These are phyloP conservation scores for Anneissia japonica DNA, from an alignment of 35 echinoderm and acorn worm species.

Conservation along the genomic window DNA sequence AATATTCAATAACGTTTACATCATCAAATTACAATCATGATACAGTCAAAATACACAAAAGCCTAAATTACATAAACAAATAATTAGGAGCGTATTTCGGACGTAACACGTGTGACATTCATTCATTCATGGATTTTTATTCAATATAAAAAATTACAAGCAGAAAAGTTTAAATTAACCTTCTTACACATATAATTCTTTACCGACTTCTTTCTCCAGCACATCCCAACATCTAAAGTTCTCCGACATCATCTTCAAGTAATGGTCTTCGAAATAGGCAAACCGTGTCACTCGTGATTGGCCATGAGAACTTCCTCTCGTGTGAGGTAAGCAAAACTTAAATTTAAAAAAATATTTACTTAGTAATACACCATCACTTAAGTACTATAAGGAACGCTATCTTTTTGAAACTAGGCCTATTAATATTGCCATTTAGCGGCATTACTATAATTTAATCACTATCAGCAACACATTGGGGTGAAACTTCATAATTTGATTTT, in stretches of 20 bases:
- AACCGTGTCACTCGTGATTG: slow-evolving; percentile 57
- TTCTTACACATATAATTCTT: slow-evolving; percentile 51
- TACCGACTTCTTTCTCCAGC: slow-evolving; percentile 58
- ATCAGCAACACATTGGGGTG: too few species aligned
- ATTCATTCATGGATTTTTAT: neutral
- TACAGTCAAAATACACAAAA: too few species aligned
- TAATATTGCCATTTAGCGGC: too few species aligned
- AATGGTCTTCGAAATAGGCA: slow-evolving; percentile 50
- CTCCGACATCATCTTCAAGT: slow-evolving; percentile 68
- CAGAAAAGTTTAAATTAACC: neutral
- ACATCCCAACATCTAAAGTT: slow-evolving; percentile 55
- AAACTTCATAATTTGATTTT: too few species aligned
- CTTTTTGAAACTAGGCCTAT: too few species aligned
- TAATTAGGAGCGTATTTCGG: too few species aligned
- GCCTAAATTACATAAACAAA: too few species aligned
- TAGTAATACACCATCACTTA: too few species aligned
- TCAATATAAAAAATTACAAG: neutral
- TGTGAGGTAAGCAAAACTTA: slow-evolving; percentile 65
- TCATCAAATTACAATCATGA: too few species aligned
- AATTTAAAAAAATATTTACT: slow-evolving; percentile 4
- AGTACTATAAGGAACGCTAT: too few species aligned
- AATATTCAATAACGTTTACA: too few species aligned
- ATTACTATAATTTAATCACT: too few species aligned
- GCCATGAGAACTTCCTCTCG: slow-evolving; percentile 75
- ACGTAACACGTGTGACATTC: neutral